Evolutionary conservation across 1,140 invertebrate genomes (phyloP).

Genomic region (Plectrocnemia conspersa): DNA sequence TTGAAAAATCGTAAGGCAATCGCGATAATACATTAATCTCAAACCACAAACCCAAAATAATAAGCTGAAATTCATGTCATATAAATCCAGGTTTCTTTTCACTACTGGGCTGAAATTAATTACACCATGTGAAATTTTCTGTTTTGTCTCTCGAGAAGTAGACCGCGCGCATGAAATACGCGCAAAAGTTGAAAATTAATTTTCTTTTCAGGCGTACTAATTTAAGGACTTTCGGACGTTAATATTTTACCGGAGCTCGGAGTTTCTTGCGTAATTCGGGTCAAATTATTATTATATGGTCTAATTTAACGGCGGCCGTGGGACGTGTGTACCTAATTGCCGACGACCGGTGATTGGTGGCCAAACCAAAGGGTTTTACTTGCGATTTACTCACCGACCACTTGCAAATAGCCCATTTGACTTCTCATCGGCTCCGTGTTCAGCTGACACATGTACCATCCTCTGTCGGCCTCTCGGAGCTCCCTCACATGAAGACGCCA

Average conservation of each 20-base stretch:
- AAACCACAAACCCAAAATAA: no score
- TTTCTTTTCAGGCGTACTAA: slow-evolving; percentile 7
- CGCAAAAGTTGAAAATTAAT: slow-evolving; percentile 10
- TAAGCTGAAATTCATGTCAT: no score
- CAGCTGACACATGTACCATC: slow-evolving; percentile 84
- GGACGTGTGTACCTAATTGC: neutral
- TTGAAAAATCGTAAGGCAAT: no score
- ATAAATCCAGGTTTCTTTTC: neutral
- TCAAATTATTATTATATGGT: no score
- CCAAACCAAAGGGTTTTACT: neutral
- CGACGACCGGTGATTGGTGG: neutral
- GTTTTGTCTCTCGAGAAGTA: neutral
- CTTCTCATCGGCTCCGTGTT: slow-evolving; percentile 90
- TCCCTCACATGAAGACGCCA: slow-evolving; percentile 79
- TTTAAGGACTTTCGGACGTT: neutral
- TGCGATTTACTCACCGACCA: slow-evolving; percentile 68
- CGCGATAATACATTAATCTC: no score
- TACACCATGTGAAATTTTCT: no score
- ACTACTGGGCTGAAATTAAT: slow-evolving; percentile 1
- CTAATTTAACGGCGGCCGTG: neutral
- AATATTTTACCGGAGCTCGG: neutral
- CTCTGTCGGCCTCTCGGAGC: slow-evolving; percentile 68
- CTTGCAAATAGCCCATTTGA: slow-evolving; percentile 77
- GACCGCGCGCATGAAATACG: slow-evolving; percentile 8
- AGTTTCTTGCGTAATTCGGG: neutral